Evolutionary conservation across 2,888 invertebrate species (phyloP).

Genomic region (Microplitis deprimator): DNA sequence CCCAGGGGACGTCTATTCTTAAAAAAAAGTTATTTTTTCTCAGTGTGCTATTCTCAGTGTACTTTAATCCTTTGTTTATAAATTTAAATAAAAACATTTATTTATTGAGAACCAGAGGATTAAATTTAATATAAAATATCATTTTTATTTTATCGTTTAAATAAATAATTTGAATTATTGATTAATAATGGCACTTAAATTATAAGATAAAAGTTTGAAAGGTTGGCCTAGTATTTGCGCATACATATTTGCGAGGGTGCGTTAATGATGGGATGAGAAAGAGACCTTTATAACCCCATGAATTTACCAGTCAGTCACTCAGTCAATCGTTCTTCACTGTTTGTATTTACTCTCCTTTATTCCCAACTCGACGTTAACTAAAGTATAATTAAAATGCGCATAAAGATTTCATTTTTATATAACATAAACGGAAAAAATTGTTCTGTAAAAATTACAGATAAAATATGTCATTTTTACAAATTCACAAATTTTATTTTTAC

Average conservation of each 20-base stretch:
- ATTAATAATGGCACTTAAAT: constrained; percentile 45
- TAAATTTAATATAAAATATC: neutral
- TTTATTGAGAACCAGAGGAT: neutral
- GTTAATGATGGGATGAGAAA: constrained; percentile 35
- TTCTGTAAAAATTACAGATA: too few relatives aligned
- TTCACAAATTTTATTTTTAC: too few relatives aligned
- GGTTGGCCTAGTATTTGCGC: constrained; percentile 50
- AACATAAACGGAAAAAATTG: neutral
- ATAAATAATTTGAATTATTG: constrained; percentile 42
- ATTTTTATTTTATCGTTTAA: neutral
- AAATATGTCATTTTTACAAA: too few relatives aligned
- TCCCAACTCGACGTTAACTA: constrained; percentile 50
- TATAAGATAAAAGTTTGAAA: constrained; percentile 35
- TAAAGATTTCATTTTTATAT: constrained; percentile 17
- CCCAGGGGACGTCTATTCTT: too few relatives aligned
- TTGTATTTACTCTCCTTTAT: constrained; percentile 27
- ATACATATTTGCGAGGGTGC: constrained; percentile 53
- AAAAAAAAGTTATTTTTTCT: too few relatives aligned
- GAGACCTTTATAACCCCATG: constrained; percentile 46
- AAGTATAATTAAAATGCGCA: constrained; percentile 63
- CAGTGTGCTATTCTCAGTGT: neutral
- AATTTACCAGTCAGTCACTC: constrained; percentile 60
- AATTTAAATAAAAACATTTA: neutral
- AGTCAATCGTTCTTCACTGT: constrained; percentile 60
- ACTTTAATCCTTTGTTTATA: neutral